phyloP scores from a whole-genome alignment of 1,140 invertebrate genomes.

The Alviniconcha marisindica region DNA sequence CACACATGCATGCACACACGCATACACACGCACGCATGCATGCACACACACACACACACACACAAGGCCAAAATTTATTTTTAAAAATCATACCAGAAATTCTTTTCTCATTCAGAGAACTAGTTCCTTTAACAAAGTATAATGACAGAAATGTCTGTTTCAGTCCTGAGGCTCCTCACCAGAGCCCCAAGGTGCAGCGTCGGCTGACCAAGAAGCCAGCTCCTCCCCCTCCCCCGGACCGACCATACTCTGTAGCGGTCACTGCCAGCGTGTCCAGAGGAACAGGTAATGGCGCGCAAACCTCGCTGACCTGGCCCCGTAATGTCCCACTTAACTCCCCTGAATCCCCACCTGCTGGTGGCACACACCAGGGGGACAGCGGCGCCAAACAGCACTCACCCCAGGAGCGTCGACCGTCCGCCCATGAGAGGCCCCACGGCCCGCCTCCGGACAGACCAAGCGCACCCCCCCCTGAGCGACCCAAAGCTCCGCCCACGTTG shows the following conservation, averaged over 20 bases:
- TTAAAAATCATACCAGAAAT: too few relatives aligned
- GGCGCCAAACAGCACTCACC: conserved; percentile 51
- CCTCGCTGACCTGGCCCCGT: conserved; percentile 62
- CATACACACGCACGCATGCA: too few relatives aligned
- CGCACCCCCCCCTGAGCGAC: conserved; percentile 53
- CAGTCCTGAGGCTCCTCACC: conserved; percentile 24
- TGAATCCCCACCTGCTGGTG: conserved; percentile 40
- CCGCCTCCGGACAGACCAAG: conserved; percentile 45
- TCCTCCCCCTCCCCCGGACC: conserved; percentile 66
- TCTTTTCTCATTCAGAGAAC: too few relatives aligned
- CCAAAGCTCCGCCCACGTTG: conserved; percentile 46
- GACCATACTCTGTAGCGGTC: conserved; percentile 63
- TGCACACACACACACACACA: too few relatives aligned
- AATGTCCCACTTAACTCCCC: conserved; percentile 54
- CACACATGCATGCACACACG: too few relatives aligned
- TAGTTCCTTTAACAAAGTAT: too few relatives aligned
- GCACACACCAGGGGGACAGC: not conserved
- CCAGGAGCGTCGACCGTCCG: conserved; percentile 46
- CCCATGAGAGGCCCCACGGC: conserved; percentile 45
- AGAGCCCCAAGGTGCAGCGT: conserved; percentile 56
- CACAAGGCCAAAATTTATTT: too few relatives aligned
- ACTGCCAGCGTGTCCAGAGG: conserved; percentile 56
- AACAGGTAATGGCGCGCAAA: conserved; percentile 20
- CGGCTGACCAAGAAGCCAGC: conserved; percentile 63
- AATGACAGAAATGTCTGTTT: not conserved